Evolutionary conservation across 2,797 vertebrate genomes (phyloP).

Genomic region (Tiaroga cobitis): DNA sequence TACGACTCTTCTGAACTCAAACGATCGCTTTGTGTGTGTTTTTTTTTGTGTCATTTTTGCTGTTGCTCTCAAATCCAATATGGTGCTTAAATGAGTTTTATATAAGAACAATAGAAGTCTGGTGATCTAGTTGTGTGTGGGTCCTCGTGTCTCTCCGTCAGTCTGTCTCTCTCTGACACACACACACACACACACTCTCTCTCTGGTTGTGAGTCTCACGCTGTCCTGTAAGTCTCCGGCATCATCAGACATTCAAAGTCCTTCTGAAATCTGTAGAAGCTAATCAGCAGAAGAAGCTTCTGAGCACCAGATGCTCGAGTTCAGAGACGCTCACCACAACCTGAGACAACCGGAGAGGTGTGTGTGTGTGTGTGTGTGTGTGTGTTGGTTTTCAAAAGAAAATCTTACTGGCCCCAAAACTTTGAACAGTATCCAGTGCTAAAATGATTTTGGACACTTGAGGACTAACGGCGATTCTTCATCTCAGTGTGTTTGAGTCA

Average conservation of each 20-base stretch:
- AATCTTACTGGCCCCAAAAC: not conserved
- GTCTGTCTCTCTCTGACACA: slow-evolving; percentile 72
- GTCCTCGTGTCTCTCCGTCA: not conserved
- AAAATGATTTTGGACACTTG: not conserved
- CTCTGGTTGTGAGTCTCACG: slow-evolving; percentile 40
- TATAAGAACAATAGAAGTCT: not conserved
- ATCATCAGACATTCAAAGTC: slow-evolving; percentile 79
- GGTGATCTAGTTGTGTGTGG: not conserved
- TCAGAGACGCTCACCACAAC: not conserved
- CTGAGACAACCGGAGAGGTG: too few relatives aligned
- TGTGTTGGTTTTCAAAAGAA: not conserved
- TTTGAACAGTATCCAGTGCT: too few relatives aligned
- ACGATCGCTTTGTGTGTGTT: too few relatives aligned
- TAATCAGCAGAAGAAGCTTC: slow-evolving; percentile 81
- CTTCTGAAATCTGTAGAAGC: slow-evolving; percentile 77
- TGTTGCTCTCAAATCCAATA: not conserved
- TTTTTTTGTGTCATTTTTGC: not conserved
- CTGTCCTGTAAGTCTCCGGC: slow-evolving; percentile 73
- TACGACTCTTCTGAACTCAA: not conserved
- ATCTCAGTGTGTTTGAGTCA: not conserved
- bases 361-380: not conserved
- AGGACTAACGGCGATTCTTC: not conserved
- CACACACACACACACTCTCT: too few relatives aligned
- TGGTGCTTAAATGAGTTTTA: not conserved
- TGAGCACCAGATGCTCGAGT: slow-evolving; percentile 78